Base-by-base conservation (phyloP, 2,888 invertebrate species). In the Euplagia quadripunctaria region DNA sequence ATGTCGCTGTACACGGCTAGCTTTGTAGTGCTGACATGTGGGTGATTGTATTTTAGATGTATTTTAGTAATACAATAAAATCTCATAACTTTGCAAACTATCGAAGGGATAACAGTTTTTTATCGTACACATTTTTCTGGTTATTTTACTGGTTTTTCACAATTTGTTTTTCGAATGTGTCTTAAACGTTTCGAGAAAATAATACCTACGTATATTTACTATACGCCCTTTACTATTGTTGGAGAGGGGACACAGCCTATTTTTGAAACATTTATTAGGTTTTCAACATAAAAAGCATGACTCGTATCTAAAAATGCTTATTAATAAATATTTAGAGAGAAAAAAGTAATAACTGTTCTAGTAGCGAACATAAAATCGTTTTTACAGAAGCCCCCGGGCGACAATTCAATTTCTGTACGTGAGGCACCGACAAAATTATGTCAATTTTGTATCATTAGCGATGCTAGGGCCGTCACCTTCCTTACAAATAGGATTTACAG, bases 371-470 rank as follows among this genome's bases (percentile, higher is more conserved):
- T 76, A 73, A 82, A 80, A 82, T 78, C 46, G 76, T 77, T 78
- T 80, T 71, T 73, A 78, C 69, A 72, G 76, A 82, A 80, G 81
- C 78, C 82, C 70, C 84, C 73, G 77, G 75, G 84, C 77, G 82
- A 78, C 85, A 88, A 89, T 89, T 87, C 86, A 80, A 85, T 85
- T 85, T 79, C 70, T 71, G 73, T 76, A 81, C 85, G 87, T 86
- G 86, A 86, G 84, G 83, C 84, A 78, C 79, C 79, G 82, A 76
- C 78, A 86, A 86, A 88, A 91, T 91, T 86, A 90, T 86, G 86
- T 88, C 89, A 91, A 91, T 89, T 91, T 90, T 75, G 84, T 86
- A 85, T 88, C 89, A 91, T 90, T 91, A 90, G 86, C 84, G 82
- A 68, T 74, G 72, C 76, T 71, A 83, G 80, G 80, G 85, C 9